Evolutionary conservation across 2,113 vertebrate species (phyloP).

Genomic region (Delphinapterus leucas): DNA sequence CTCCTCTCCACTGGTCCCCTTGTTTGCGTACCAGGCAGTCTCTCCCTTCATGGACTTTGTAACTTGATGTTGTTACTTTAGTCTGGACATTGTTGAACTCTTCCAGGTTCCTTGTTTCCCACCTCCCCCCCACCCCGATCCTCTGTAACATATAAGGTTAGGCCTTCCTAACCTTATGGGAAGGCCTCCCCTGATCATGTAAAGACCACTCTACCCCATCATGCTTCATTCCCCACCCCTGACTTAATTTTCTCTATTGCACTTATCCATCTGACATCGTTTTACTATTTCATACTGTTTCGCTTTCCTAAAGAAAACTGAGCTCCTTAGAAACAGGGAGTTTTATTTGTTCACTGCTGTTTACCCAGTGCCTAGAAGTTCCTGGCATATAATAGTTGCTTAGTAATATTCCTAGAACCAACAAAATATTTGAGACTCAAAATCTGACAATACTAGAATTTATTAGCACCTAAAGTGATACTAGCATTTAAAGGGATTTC

Average conservation of each 20-base stretch:
- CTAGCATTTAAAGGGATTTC: background rate
- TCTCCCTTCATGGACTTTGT: background rate
- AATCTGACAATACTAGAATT: background rate
- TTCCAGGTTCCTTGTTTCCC: background rate
- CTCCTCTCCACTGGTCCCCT: background rate
- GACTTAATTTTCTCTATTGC: background rate
- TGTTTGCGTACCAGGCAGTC: background rate
- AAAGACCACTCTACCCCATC: background rate
- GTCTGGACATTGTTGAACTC: background rate
- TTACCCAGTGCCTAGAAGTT: background rate
- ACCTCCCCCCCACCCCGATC: background rate
- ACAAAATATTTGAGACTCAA: background rate
- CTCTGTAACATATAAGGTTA: background rate
- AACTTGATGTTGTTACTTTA: background rate
- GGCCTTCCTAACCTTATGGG: background rate
- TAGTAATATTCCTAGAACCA: background rate
- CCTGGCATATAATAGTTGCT: background rate
- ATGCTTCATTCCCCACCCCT: background rate
- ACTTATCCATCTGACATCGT: background rate
- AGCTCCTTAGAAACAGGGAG: background rate
- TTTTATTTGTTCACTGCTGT: background rate
- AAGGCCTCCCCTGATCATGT: background rate
- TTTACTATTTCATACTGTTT: background rate
- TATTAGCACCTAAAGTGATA: background rate
- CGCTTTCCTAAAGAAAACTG: background rate